Conservation (phyloP, 2,797 vertebrate species). For the Rhinoraja longicauda region DNA sequence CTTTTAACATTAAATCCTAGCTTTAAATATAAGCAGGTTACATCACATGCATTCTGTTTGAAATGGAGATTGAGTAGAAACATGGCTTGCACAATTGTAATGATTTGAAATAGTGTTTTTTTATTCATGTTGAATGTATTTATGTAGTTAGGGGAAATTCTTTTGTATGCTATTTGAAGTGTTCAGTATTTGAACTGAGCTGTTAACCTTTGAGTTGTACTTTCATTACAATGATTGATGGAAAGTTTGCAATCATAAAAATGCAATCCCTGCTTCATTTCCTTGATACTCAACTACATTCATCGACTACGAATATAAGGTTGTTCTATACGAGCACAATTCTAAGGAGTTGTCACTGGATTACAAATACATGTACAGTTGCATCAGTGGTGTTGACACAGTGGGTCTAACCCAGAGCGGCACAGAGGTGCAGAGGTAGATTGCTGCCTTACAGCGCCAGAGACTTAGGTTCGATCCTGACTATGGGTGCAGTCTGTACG, state of each 20-base stretch:
- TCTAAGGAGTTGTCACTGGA: not conserved
- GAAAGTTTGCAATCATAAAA: not conserved
- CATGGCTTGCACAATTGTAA: not conserved
- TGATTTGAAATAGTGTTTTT: not conserved
- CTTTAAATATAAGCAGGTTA: not conserved
- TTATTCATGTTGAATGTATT: not conserved
- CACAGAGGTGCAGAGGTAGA: no score
- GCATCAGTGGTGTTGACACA: not conserved
- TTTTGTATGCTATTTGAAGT: not conserved
- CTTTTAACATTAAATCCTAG: not conserved
- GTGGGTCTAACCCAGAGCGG: no score
- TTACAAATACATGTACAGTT: no score
- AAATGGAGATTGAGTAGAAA: not conserved
- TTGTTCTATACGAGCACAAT: not conserved
- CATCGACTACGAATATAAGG: not conserved
- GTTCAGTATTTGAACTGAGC: not conserved
- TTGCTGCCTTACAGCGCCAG: no score
- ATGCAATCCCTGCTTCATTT: not conserved
- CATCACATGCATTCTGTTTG: not conserved
- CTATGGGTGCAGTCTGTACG: no score
- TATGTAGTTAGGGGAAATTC: not conserved
- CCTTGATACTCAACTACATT: not conserved
- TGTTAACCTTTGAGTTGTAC: slow-evolving; percentile 14
- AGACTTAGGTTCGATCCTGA: no score
- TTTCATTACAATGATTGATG: slow-evolving; percentile 21